Conservation (phyloP, 2,797 vertebrate species). For the Cygnus olor region DNA sequence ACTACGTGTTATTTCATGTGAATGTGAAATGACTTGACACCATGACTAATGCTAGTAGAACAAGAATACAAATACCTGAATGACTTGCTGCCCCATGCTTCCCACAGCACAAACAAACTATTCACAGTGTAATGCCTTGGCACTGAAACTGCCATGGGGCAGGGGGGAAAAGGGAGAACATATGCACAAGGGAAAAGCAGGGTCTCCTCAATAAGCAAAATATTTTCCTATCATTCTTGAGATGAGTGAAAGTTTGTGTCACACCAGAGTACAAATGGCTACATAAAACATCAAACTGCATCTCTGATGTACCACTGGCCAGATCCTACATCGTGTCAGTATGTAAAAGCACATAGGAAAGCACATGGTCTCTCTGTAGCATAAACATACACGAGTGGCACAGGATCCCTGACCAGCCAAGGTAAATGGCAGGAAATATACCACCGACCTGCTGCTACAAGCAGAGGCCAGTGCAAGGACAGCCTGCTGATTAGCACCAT, state of each 20-base stretch:
- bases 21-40: background rate
- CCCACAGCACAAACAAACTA: background rate
- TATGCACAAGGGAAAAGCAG: background rate
- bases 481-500: background rate
- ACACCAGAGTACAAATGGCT: background rate
- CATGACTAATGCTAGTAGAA: background rate
- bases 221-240: background rate
- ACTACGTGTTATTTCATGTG: background rate
- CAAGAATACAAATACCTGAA: background rate
- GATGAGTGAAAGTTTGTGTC: background rate
- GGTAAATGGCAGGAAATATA: background rate
- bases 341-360: background rate
- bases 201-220: background rate
- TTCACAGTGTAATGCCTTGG: background rate
- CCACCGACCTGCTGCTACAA: background rate
- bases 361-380: background rate
- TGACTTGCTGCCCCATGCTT: background rate
- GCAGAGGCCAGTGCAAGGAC: background rate
- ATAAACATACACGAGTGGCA: rapidly evolving
- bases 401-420: background rate
- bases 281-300: background rate
- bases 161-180: background rate
- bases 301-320: background rate
- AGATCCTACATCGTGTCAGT: background rate
- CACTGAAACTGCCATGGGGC: background rate